phyloP scores from a whole-genome alignment of 2,888 invertebrate genomes.

The Empis stercorea region DNA sequence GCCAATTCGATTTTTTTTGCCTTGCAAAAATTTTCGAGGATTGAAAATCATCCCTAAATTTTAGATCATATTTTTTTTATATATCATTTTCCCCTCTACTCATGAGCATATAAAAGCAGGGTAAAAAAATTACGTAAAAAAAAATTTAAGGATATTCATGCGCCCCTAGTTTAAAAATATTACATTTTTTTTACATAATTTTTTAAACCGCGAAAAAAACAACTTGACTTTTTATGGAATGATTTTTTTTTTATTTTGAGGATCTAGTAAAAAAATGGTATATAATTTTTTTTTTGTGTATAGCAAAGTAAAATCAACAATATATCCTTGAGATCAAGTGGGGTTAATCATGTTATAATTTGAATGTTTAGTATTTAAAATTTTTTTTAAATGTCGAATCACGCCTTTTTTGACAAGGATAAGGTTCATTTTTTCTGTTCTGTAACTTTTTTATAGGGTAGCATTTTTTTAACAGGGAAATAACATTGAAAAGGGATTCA shows the following conservation, averaged over 20 bases:
- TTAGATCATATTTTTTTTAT: background rate
- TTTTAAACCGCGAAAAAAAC: background rate
- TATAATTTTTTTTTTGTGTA: background rate
- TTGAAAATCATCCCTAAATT: too few species aligned
- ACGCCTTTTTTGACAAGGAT: background rate
- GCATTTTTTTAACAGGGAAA: background rate
- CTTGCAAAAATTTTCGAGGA: background rate
- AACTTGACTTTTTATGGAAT: background rate
- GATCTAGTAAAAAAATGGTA: background rate
- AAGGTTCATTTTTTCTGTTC: background rate
- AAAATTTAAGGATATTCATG: too few species aligned
- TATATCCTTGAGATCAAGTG: background rate
- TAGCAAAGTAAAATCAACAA: too few species aligned
- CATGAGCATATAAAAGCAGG: background rate
- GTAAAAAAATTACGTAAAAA: too few species aligned
- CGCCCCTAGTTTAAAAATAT: background rate
- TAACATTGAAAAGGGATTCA: background rate
- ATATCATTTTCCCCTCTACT: background rate
- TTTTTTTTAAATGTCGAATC: background rate
- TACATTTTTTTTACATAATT: background rate
- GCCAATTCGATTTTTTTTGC: background rate
- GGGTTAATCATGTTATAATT: background rate
- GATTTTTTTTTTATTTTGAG: background rate
- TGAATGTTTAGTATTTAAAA: background rate
- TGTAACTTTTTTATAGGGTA: background rate